Evolutionary conservation across 2,113 vertebrate genomes (phyloP).

Genomic region (Damaliscus lunatus): DNA sequence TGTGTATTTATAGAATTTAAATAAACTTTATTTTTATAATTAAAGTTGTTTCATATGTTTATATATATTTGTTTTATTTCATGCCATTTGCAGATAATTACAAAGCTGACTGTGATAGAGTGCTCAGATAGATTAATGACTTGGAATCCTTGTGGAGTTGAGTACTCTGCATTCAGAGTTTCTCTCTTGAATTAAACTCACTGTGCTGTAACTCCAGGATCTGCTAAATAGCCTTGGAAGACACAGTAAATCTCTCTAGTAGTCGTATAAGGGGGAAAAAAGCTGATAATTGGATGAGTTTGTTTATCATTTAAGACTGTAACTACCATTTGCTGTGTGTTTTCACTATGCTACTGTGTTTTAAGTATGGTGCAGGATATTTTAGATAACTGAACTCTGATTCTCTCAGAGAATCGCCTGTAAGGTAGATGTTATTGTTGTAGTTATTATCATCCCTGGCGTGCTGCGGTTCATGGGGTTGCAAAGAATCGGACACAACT

Average conservation of each 20-base stretch:
- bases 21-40: slow-evolving; percentile 63
- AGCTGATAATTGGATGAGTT: neutral
- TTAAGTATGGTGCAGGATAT: neutral
- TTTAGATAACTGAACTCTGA: neutral
- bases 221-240: neutral
- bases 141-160: neutral
- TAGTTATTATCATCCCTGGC: neutral
- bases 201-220: neutral
- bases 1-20: neutral
- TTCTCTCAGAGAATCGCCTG: neutral
- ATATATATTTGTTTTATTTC: neutral
- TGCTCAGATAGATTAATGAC: neutral
- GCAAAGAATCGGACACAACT: too few relatives aligned
- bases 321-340: neutral
- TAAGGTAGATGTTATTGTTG: neutral
- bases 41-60: neutral
- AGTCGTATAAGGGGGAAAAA: neutral
- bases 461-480: too few relatives aligned
- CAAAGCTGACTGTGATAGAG: neutral
- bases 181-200: neutral
- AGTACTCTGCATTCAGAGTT: neutral
- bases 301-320: neutral
- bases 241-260: neutral
- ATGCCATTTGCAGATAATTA: neutral
- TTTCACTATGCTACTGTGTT: neutral